Evolutionary conservation across 2,113 vertebrate genomes (phyloP), one percentile per base, ranked within the genome.

Genomic region (Sus scrofa): DNA sequence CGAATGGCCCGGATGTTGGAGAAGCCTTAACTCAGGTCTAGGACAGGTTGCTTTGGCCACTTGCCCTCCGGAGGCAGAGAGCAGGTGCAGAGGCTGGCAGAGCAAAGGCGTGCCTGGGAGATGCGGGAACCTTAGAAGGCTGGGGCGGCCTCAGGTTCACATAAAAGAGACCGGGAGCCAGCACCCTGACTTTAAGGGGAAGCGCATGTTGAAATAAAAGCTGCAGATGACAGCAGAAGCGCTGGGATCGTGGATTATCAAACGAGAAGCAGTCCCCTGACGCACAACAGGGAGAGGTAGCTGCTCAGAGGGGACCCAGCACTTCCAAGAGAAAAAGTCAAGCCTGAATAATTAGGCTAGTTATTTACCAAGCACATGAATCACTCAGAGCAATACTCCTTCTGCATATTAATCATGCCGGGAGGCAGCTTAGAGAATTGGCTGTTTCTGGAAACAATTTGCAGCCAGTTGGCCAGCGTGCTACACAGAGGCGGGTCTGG

Each of bases 221-320:
- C 50, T 6, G 1, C 7, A 22, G 30, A n/a, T 54, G 26, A 11
- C 0, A 0, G 20, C 14, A 26, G 54, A 9, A 2, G 2, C 9
- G 1, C 30, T 1, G 32, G 34, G 63, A 30, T 14, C 0, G 0
- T 2, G 26, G 27, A 22, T 3, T 30, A n/a, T 44, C 70, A 20
- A 34, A 13, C 4, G 24, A 20, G n/a, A 50, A 54, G 39, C 52
- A 14, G 30, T 54, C 62, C 19, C 1, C 1, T 0, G 1, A 16
- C 3, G 81, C 62, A 7, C n/a, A n/a, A 24, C 16, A 8, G 50
- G 8, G 9, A 60, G 30, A 67, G 44, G 14, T 0, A 8, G 32
- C 90, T 27, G 58, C 79, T 67, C 7, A 1, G 6, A 0, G 4
- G n/a, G 62, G n/a, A 54, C 15, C 34, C 18, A 27, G 67, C 34